phyloP scores from a whole-genome alignment of 2,888 invertebrate species.

The Eurytoma adleriae region DNA sequence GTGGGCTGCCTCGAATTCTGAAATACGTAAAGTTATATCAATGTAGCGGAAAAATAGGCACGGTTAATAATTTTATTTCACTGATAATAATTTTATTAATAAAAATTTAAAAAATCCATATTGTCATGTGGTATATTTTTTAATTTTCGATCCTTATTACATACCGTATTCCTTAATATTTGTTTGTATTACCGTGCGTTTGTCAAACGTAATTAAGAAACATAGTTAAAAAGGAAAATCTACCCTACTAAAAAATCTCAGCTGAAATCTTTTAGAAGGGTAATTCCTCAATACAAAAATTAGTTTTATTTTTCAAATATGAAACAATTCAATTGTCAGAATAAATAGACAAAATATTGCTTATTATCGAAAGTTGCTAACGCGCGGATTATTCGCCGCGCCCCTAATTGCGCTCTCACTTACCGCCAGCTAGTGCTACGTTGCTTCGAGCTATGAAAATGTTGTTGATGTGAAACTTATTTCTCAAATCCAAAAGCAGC shows the following conservation, averaged over 20 bases:
- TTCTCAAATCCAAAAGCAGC: slow-evolving; percentile 17
- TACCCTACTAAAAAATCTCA: too few relatives aligned
- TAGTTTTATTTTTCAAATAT: background rate
- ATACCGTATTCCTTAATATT: too few relatives aligned
- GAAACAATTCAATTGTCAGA: too few relatives aligned
- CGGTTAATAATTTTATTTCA: too few relatives aligned
- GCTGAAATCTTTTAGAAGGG: too few relatives aligned
- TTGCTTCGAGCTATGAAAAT: slow-evolving; percentile 21
- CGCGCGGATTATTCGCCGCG: background rate
- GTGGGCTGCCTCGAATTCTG: slow-evolving; percentile 2
- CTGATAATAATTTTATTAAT: background rate
- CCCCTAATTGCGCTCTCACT: too few relatives aligned
- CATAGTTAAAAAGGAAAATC: too few relatives aligned
- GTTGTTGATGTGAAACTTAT: background rate
- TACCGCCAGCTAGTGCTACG: too few relatives aligned
- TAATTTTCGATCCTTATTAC: too few relatives aligned
- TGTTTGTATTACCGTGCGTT: too few relatives aligned
- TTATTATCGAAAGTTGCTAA: background rate
- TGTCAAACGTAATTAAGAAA: too few relatives aligned
- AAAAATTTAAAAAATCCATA: background rate
- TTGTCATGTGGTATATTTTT: background rate
- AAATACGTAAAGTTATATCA: background rate
- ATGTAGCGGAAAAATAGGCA: background rate
- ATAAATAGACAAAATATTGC: too few relatives aligned
- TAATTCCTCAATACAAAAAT: background rate